These are phyloP conservation scores for Cyprinodon variegatus DNA, from an alignment of 2,113 vertebrate genomes.

Conservation along the genomic window DNA sequence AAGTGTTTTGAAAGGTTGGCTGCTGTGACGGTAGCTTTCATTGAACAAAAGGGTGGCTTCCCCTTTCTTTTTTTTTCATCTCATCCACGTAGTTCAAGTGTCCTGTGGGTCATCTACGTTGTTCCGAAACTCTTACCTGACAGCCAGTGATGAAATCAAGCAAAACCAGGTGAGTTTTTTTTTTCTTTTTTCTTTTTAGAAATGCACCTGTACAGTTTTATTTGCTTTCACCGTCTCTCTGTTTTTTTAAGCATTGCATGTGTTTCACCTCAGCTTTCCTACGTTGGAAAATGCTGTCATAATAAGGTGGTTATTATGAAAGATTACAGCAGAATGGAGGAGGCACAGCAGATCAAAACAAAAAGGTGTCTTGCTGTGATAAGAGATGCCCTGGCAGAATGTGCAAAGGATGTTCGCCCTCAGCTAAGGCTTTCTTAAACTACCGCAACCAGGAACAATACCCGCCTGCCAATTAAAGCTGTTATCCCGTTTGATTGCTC, in stretches of 20 bases:
- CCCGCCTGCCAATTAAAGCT: constrained; percentile 38
- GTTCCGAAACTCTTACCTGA: constrained; percentile 96
- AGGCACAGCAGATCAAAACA: constrained; percentile 17
- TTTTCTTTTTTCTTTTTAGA: neutral
- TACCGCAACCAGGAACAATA: constrained; percentile 32
- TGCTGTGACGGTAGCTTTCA: neutral
- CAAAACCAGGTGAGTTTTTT: constrained; percentile 88
- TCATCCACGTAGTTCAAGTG: constrained; percentile 83
- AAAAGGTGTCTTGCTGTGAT: constrained; percentile 55
- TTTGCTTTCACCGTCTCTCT: neutral
- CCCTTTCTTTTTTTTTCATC: neutral
- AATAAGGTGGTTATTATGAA: constrained; percentile 27
- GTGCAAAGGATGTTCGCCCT: constrained; percentile 24
- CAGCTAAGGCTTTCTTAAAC: constrained; percentile 16
- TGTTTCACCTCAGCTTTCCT: constrained; percentile 2
- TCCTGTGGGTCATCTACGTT: constrained; percentile 93
- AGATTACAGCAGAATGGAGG: constrained; percentile 30
- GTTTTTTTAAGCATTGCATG: neutral
- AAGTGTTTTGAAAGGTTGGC: neutral
- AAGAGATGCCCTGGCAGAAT: constrained; percentile 30
- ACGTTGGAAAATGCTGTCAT: constrained; percentile 40
- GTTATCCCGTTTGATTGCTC: constrained; percentile 32
- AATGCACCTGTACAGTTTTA: neutral
- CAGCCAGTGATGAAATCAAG: constrained; percentile 93
- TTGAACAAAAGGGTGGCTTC: constrained; percentile 1